Conservation (phyloP, 2,797 vertebrate genomes). For the Sarcoramphus papa region DNA sequence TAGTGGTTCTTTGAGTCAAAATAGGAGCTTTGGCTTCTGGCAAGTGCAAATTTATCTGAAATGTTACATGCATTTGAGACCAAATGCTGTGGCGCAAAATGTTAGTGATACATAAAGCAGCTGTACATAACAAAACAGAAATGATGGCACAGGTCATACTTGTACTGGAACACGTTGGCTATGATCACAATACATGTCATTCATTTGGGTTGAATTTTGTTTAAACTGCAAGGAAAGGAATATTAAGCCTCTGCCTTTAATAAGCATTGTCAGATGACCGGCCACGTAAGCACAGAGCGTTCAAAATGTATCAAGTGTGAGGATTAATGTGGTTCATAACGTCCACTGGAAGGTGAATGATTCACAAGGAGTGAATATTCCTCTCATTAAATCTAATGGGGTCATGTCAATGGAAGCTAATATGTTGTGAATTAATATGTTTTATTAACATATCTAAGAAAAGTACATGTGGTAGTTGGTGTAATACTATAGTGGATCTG, state of each 20-base stretch:
- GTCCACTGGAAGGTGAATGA: not conserved
- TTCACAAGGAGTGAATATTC: not conserved
- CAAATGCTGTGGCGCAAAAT: not conserved
- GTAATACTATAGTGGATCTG: not conserved
- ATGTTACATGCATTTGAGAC: not conserved
- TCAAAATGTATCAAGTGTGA: not conserved
- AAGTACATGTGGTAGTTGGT: not conserved
- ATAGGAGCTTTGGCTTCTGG: not conserved
- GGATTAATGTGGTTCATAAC: not conserved
- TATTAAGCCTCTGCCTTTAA: not conserved
- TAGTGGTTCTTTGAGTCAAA: not conserved
- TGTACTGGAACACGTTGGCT: not conserved
- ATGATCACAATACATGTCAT: accelerated
- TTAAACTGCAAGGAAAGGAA: not conserved
- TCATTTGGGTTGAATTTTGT: not conserved
- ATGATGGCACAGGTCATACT: not conserved
- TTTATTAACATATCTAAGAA: not conserved
- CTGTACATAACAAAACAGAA: not conserved
- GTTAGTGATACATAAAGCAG: not conserved
- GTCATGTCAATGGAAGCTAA: not conserved
- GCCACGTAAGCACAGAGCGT: accelerated
- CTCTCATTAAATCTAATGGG: not conserved
- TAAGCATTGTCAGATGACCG: not conserved
- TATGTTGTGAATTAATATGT: not conserved
- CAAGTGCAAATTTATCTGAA: not conserved